Conservation (phyloP, 2,113 vertebrate genomes). For the Podarcis cretensis region DNA sequence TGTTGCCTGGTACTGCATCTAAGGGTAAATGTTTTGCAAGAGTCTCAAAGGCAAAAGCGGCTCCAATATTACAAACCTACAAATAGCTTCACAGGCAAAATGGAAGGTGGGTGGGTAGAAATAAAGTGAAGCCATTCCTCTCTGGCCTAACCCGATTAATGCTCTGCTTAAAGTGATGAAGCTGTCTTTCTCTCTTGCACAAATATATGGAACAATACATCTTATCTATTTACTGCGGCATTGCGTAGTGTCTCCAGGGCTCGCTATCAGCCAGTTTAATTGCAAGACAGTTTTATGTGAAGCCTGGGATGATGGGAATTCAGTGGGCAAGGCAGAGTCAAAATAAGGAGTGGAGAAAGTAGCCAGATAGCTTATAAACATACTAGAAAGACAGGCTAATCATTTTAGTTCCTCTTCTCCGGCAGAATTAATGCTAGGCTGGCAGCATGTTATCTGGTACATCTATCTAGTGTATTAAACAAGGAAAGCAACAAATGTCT, state of each 20-base stretch:
- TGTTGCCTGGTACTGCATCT: constrained; percentile 6
- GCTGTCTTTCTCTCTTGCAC: constrained; percentile 34
- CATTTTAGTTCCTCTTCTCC: constrained; percentile 61
- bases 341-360: constrained; percentile 45
- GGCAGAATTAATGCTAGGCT: constrained; percentile 72
- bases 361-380: constrained; percentile 62
- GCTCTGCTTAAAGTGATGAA: constrained; percentile 44
- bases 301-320: constrained; percentile 41
- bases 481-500: constrained; percentile 67
- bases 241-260: constrained; percentile 49
- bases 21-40: neutral
- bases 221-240: constrained; percentile 49
- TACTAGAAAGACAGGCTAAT: constrained; percentile 66
- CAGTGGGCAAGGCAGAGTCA: constrained; percentile 24
- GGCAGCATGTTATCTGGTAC: constrained; percentile 61
- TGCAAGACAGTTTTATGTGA: constrained; percentile 41
- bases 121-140: constrained; percentile 31
- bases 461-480: constrained; percentile 72
- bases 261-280: constrained; percentile 55
- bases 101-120: constrained; percentile 25
- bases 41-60: constrained; percentile 38
- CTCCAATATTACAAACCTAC: constrained; percentile 14
- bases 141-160: constrained; percentile 54
- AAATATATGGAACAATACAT: constrained; percentile 49
- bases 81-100: constrained; percentile 36